Evolutionary conservation across 2,797 vertebrate species (phyloP), one percentile per base, ranked within the genome.

Genomic region (Podargus strigoides): DNA sequence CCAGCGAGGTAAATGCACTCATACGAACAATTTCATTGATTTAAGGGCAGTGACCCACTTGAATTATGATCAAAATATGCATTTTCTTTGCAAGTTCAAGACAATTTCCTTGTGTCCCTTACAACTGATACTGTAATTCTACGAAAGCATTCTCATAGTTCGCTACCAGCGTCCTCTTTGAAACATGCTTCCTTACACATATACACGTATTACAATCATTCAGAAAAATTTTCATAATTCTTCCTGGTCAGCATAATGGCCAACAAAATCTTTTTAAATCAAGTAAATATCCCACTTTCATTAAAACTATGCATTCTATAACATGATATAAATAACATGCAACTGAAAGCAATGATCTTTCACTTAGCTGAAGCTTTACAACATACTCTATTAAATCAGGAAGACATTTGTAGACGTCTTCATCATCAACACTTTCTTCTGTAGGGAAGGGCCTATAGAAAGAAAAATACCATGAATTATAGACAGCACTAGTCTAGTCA

Each of bases 351-450:
- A 19, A 55, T 60, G 49, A 46, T 27, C 36, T 59, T 75, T 36
- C n/a, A 86, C 39, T 78, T 56, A 77, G 36, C n/a, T 86, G 22
- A 59, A 78, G 67, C 79, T 55, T 32, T 69, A 87, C 47, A 90
- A 98, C 99, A 0, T 98, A 99, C 99, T 99, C 99, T 90, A 99
- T 99, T 58, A 99, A 97, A 96, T 99, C 99, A 82, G 99, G 99
- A 92, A 99, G 98, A 96, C 98, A 97, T 98, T 99, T 99, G 98
- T 99, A 99, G 96, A 99, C 97, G 75, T 99, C 99, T 73, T 99
- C 99, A 80, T 99, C 98, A 63, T 98, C 98, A 66, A 99, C 67
- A 1, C 98, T 99, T 90, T 99, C 99, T 96, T 99, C 99, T 23
- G 99, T 99, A 16, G 99, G 99, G 94, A 99, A 99, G 0, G 99